Base-by-base conservation (phyloP, 1,140 invertebrate genomes). In the Druon quercuslanigerum region DNA sequence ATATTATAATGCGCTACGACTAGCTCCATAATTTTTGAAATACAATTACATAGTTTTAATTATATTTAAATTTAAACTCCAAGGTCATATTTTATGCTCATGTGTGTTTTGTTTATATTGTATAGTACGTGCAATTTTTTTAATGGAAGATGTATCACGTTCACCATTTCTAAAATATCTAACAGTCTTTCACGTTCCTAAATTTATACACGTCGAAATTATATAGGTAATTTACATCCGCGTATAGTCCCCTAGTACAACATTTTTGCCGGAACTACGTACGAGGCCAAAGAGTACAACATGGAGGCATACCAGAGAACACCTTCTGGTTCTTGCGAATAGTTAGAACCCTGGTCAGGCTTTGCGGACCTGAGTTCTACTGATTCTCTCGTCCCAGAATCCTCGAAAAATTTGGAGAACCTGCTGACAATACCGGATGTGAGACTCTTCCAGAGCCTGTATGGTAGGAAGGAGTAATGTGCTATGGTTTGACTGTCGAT, bases 251-350 rank as follows among this genome's bases (percentile, higher is more conserved):
- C 13, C 84, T 75, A 80, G 71, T 86, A 88, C 51, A 90, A 54
- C 84, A 89, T 88, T n/a, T 72, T 84, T 12, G 85, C 76, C 1
- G 96, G 96, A 50, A 97, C 86, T 6, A 97, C 88, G 81, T 93
- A 94, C 51, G 94, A 92, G 8, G 95, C 95, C 14, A 97, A 80
- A 33, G 92, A 89, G 86, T 97, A 97, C 11, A 98, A 92, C 13
- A 95, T 90, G 71, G 93, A 94, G 12, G 97, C 96, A 90, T 98
- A 98, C 96, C 96, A 97, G 85, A 97, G 96, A 3, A 98, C 93
- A 17, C 97, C 97, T 76, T 89, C 12, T 50, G 8, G 71, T 25
- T 71, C 76, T 75, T 17, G 76, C 40, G 40, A 46, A 46, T 7
- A 76, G 57, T 73, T 74, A 54, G 72, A 50, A 46, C 46, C 17